A percentile compares a stretch with the other conserved stretches of the same genome.
These are phyloP conservation scores for Paramuricea clavata DNA, from an alignment of 92 coral and sea anemone genomes.

Conservation along the genomic window DNA sequence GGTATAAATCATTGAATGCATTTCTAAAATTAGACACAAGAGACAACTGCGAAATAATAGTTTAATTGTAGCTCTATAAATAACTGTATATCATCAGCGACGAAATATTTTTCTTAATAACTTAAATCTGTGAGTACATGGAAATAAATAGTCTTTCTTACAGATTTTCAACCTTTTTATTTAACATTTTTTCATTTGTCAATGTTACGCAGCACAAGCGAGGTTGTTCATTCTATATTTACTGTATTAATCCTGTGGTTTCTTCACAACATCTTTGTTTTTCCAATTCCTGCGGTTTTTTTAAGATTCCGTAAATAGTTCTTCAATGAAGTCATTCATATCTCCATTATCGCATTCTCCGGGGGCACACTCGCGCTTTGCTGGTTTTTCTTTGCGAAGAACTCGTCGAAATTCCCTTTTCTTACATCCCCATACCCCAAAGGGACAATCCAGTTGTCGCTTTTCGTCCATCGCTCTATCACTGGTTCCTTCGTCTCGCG, in stretches of 20 bases:
- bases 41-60: constrained; percentile 12
- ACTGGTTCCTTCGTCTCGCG: background rate
- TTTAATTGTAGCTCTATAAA: constrained; percentile 28
- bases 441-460: constrained; percentile 43
- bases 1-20: background rate
- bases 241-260: background rate
- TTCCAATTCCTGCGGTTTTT: background rate
- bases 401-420: background rate
- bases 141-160: constrained; percentile 8
- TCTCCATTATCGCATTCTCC: background rate
- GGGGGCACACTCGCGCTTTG: background rate
- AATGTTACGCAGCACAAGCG: background rate
- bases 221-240: background rate
- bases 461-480: background rate
- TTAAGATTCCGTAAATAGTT: constrained; percentile 21
- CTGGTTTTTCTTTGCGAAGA: background rate
- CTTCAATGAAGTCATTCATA: constrained; percentile 20
- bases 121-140: background rate
- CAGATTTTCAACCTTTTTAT: background rate
- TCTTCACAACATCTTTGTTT: background rate
- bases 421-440: constrained; percentile 39
- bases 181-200: background rate
- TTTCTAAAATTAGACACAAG: constrained; percentile 20
- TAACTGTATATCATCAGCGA: background rate
- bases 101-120: background rate